Base-by-base conservation (phyloP, 2,113 vertebrate genomes). In the Campylorhamphus procurvoides region DNA sequence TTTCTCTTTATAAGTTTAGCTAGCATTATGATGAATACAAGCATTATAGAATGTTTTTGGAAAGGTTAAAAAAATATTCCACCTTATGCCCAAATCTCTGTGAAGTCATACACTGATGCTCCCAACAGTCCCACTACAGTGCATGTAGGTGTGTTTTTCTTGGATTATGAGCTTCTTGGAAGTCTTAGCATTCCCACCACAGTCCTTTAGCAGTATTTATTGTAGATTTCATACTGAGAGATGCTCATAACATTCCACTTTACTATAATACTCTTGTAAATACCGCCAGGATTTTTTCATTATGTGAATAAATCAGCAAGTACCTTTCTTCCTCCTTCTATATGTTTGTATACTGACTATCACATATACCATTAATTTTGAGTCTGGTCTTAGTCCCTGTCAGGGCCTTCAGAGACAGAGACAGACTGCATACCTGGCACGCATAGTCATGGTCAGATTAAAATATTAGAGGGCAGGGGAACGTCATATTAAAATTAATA, bases 11-110 rank as follows among this genome's bases (percentile, higher is more conserved):
- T 24, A 40, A 29, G 3, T 63, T 82, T 68, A 67, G 16, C 5
- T 27, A 4, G 3, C 11, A 13, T 24, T 81, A 53, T 0, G 1
- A 37, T 15, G 15, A 52, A 62, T n/a, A 25, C 4, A 18, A 46
- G 15, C 31, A 53, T 39, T 60, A 40, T 4, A 12, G 12, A 20
- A 39, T 71, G 31, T 59, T 74, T 89, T 69, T 18, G 14, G 14
- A 89, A 93, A 84, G 7, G 4, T 11, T 29, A 66, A 76, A 77
- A 77, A 53, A 52, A n/a, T n/a, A 18, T 59, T 86, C 63, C 28
- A 35, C 4, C 5, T 75, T 75, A 58, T 58, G 9, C 14, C 12
- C 29, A 50, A 58, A 73, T 78, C 33, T 82, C 25, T 76, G 58
- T 33, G 6, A 12, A 8, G 5, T 56, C 24, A 18, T 17, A 31